phyloP scores from a whole-genome alignment of 2,797 vertebrate species.

The Austrolebias charrua region DNA sequence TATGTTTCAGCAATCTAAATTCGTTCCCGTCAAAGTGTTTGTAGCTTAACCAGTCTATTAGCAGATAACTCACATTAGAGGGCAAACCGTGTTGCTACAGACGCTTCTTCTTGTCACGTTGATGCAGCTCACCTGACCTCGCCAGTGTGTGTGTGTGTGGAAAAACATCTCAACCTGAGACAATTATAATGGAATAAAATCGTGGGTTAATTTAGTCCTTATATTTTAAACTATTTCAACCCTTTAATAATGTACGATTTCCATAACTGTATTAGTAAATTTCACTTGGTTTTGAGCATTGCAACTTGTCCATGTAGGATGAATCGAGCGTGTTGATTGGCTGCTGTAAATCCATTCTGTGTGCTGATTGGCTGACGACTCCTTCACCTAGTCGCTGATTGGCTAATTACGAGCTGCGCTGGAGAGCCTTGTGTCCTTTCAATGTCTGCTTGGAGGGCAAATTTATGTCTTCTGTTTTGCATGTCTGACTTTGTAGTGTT shows the following conservation, averaged over 20 bases:
- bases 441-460: constrained; percentile 63
- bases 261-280: background rate
- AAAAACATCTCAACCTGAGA: background rate
- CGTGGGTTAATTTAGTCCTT: background rate
- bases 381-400: constrained; percentile 20
- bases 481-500: background rate
- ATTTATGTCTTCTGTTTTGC: fast-evolving
- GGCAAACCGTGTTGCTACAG: background rate
- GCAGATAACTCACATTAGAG: background rate
- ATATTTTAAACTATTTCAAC: background rate
- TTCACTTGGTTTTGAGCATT: constrained; percentile 44
- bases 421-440: constrained; percentile 50
- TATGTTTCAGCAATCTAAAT: background rate
- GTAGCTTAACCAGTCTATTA: background rate
- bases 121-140: background rate
- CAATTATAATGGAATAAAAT: background rate
- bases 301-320: constrained; percentile 46
- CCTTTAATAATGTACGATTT: too few relatives aligned
- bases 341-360: background rate
- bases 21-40: background rate
- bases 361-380: background rate
- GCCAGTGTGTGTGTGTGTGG: fast-evolving
- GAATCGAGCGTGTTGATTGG: constrained; percentile 53
- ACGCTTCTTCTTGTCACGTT: constrained; percentile 48
- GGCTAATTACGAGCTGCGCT: background rate